A percentile compares a stretch with the other conserved stretches of the same genome.
Conservation (phyloP, 2,888 invertebrate genomes). For the Nemotelus pantherinus region DNA sequence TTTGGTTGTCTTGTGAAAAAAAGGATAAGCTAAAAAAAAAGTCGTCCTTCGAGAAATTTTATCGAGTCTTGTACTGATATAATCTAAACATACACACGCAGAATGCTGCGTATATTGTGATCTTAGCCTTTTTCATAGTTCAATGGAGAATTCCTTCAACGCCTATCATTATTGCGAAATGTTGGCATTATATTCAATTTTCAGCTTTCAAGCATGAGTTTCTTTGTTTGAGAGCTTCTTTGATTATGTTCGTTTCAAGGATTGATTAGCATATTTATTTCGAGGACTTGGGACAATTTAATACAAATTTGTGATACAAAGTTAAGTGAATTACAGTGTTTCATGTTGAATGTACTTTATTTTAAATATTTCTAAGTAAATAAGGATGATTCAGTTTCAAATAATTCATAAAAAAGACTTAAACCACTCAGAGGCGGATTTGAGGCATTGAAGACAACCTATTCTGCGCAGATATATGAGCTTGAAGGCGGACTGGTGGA, state of each 20-base stretch:
- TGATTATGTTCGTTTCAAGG: slow-evolving; percentile 30
- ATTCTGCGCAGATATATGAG: too few species aligned
- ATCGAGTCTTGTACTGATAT: background rate
- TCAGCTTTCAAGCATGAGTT: slow-evolving; percentile 32
- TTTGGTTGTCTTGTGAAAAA: background rate
- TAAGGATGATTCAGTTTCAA: too few species aligned
- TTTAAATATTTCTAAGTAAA: too few species aligned
- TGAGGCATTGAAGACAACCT: too few species aligned
- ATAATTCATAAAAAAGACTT: too few species aligned
- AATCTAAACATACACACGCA: slow-evolving; percentile 1
- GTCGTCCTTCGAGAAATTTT: slow-evolving; percentile 4
- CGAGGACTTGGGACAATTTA: slow-evolving; percentile 45
- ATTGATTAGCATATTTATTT: slow-evolving; percentile 44
- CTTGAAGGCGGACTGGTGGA: too few species aligned
- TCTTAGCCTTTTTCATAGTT: slow-evolving; percentile 41
- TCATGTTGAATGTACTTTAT: too few species aligned
- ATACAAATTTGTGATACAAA: slow-evolving; percentile 41
- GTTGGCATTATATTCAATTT: slow-evolving; percentile 49
- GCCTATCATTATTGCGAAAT: slow-evolving; percentile 46
- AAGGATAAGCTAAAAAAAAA: slow-evolving; percentile 29
- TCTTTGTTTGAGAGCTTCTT: slow-evolving; percentile 20
- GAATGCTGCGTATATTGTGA: slow-evolving; percentile 5
- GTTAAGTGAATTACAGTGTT: background rate
- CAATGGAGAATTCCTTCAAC: slow-evolving; percentile 41
- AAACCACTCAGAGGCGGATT: too few species aligned